Conservation (phyloP, 2,113 vertebrate genomes). For the Trogon melanurus region DNA sequence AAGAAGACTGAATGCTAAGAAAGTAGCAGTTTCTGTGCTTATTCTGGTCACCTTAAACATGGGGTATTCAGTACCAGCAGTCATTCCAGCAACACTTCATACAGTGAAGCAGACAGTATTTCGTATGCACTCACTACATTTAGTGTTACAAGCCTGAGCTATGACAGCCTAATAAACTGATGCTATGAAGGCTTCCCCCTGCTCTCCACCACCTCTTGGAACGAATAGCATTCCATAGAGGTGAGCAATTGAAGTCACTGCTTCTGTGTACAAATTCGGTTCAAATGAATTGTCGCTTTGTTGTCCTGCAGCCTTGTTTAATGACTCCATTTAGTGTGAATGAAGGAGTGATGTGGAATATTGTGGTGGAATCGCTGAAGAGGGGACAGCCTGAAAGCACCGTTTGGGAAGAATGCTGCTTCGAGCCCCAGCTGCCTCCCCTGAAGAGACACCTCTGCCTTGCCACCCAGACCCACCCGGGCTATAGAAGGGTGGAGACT, state of each 20-base stretch:
- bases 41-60: background rate
- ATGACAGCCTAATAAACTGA: background rate
- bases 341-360: background rate
- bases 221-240: background rate
- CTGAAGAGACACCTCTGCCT: background rate
- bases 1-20: background rate
- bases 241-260: background rate
- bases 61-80: background rate
- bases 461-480: no score
- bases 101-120: background rate
- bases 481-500: background rate
- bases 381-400: background rate
- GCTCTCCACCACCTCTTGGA: background rate
- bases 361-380: fast-evolving
- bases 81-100: background rate
- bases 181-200: background rate
- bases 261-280: fast-evolving
- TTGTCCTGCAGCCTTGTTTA: background rate
- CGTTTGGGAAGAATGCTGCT: fast-evolving
- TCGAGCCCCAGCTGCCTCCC: background rate
- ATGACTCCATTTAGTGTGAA: background rate
- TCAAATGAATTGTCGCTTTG: fast-evolving
- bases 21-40: background rate
- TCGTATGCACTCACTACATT: background rate
- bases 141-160: background rate